Conservation (phyloP, 2,113 vertebrate species). For the Xenopus borealis region DNA sequence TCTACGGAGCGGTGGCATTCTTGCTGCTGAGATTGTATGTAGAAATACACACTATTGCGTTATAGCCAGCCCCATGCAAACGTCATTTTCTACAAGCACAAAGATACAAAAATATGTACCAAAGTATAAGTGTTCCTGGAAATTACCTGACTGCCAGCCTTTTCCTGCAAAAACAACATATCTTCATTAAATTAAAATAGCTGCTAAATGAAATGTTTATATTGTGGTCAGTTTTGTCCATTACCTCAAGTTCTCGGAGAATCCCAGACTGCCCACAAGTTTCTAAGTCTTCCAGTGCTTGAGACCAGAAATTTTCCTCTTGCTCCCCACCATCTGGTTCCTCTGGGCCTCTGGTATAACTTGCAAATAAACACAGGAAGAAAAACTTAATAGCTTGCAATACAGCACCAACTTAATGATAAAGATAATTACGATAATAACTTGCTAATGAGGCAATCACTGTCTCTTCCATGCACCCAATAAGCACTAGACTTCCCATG, state of each 20-base stretch:
- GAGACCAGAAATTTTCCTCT: constrained; percentile 98
- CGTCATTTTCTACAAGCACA: constrained; percentile 57
- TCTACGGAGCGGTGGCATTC: too few species aligned
- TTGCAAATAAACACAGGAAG: constrained; percentile 54
- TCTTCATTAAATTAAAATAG: constrained; percentile 54
- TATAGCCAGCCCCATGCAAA: neutral
- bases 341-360: constrained; percentile 81
- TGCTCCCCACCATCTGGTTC: constrained; percentile 80
- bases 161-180: constrained; percentile 83
- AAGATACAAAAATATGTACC: constrained; percentile 80
- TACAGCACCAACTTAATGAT: neutral
- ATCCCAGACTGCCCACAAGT: constrained; percentile 97
- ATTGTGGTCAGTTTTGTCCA: neutral
- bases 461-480: too few species aligned
- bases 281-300: constrained; percentile 95
- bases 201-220: constrained; percentile 14
- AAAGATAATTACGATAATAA: neutral
- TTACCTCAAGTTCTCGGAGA: constrained; percentile 95
- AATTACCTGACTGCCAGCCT: constrained; percentile 84
- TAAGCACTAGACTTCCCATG: too few species aligned
- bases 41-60: too few species aligned
- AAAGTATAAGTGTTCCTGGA: constrained; percentile 85
- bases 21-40: too few species aligned
- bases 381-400: neutral
- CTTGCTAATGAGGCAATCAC: too few species aligned